Base-by-base conservation (phyloP, 2,113 vertebrate species). In the Barnardius zonarius region DNA sequence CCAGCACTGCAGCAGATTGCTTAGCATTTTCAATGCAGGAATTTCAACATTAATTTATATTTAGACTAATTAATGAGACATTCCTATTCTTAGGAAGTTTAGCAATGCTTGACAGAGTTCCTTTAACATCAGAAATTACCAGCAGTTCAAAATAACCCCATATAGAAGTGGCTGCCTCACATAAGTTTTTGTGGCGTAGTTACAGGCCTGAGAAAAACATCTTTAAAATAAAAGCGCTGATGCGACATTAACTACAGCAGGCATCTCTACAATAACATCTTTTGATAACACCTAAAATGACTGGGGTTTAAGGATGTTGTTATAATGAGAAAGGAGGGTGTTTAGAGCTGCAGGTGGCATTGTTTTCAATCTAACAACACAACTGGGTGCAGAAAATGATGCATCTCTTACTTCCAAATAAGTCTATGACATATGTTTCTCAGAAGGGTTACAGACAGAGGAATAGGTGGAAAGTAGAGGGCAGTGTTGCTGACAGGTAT, bases 351-450 rank as follows among this genome's bases (percentile, higher is more conserved):
- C 95, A 52, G 98, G 97, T 73, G 78, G 97, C 95, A 68, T 77
- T 52, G 88, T 96, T 98, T 97, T 96, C 96, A 98, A 98, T 98
- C 97, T 97, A 94, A 94, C 83, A 95, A 89, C 97, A 82, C 95
- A 5, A 97, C 96, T 94, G 96, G 96, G 93, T 79, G 97, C 96
- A 96, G 92, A 90, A 94, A 76, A 83, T 24, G 62, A 81, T 81
- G 86, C 12, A 11, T 77, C 46, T 93, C 78, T 81, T 92, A 77
- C 93, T 96, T 95, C 78, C 79, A 93, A 97, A 80, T 70, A 70
- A 74, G 35, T 7, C 54, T 39, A 17, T 5, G 43, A 68, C 57
- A 25, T 14, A 23, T 25, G 12, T 80, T 88, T 63, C 67, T 69
- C 41, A 48, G 55, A 31, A 66, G 88, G 68, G 39, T 64, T 83